phyloP scores from a whole-genome alignment of 2,797 vertebrate species.

The Eulemur mongoz region DNA sequence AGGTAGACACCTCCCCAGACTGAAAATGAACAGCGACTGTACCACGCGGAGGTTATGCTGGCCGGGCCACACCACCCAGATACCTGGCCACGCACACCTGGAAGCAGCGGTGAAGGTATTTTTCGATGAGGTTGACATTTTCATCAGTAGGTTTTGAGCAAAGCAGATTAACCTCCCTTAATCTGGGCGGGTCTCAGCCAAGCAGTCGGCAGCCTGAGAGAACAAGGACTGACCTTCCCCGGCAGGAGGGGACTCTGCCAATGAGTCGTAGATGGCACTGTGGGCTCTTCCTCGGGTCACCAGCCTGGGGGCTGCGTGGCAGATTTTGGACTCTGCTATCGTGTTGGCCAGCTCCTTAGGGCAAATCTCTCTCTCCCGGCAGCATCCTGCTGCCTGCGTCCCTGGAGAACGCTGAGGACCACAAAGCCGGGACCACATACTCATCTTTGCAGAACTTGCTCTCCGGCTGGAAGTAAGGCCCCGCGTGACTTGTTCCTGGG shows the following conservation, averaged over 20 bases:
- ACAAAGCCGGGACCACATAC: not conserved
- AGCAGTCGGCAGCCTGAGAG: not conserved
- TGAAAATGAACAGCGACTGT: not conserved
- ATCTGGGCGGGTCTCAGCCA: not conserved
- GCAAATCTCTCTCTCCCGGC: not conserved
- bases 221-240: not conserved
- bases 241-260: not conserved
- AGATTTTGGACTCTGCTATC: not conserved
- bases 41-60: rapidly evolving
- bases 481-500: not conserved
- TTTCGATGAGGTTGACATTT: not conserved
- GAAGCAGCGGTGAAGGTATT: not conserved
- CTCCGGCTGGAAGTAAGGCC: not conserved
- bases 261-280: rapidly evolving
- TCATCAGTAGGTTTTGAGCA: not conserved
- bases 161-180: not conserved
- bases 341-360: not conserved
- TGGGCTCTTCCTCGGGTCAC: not conserved
- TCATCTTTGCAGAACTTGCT: not conserved
- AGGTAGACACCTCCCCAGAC: not conserved
- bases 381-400: not conserved
- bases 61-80: not conserved
- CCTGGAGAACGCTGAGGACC: not conserved
- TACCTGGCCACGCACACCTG: not conserved
- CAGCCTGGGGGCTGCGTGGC: not conserved